Conservation (phyloP, 2,797 vertebrate genomes). For the Sebastes diaconus region DNA sequence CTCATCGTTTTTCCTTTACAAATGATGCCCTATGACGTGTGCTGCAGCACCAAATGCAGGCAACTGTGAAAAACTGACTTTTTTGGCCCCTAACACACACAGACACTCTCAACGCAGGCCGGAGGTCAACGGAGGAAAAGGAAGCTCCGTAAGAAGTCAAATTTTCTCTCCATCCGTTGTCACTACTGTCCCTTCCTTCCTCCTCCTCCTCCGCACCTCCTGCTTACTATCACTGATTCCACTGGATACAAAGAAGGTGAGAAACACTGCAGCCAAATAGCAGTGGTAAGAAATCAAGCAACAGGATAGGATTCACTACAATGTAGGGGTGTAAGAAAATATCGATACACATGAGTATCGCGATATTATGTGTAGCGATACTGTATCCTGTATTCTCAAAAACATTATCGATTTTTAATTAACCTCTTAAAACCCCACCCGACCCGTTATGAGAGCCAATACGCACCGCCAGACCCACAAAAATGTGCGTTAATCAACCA, state of each 20-base stretch:
- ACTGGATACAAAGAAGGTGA: constrained; percentile 13
- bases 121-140: constrained; percentile 67
- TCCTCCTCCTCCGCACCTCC: constrained; percentile 38
- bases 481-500: too few species aligned
- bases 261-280: background rate
- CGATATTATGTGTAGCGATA: too few species aligned
- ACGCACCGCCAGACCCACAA: too few species aligned
- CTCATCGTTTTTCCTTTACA: background rate
- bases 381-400: too few species aligned
- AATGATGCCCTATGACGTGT: background rate
- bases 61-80: background rate
- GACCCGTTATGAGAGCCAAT: too few species aligned
- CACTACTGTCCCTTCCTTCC: constrained; percentile 63
- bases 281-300: background rate
- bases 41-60: background rate
- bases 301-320: background rate
- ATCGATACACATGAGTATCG: too few species aligned
- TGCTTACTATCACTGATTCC: constrained; percentile 42
- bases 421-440: too few species aligned
- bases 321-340: fast-evolving
- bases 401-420: too few species aligned
- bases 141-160: constrained; percentile 69
- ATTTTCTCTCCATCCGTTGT: constrained; percentile 63
- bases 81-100: background rate
- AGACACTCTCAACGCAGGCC: background rate